Evolutionary conservation across 2,888 invertebrate genomes (phyloP).

Genomic region (Bombyx huttoni): DNA sequence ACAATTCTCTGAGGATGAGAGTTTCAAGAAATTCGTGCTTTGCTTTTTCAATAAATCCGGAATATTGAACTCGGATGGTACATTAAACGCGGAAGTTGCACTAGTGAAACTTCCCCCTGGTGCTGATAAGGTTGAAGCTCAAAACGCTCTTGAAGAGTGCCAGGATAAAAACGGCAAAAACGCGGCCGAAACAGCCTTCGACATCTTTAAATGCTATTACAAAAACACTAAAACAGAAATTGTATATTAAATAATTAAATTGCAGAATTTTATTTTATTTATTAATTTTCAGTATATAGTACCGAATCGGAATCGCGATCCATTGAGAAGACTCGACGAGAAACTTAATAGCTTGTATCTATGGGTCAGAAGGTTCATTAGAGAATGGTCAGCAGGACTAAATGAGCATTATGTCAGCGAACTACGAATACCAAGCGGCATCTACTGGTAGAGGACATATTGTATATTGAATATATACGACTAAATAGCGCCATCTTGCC

Average conservation of each 20-base stretch:
- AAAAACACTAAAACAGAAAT: slow-evolving; percentile 42
- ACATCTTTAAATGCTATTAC: slow-evolving; percentile 58
- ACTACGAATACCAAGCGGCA: no score
- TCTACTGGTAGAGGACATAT: no score
- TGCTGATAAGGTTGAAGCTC: slow-evolving; percentile 38
- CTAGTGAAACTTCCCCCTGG: slow-evolving; percentile 46
- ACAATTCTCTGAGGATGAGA: background rate
- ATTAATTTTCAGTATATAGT: no score
- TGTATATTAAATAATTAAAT: slow-evolving; percentile 7
- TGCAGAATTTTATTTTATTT: no score
- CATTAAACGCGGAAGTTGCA: slow-evolving; percentile 51
- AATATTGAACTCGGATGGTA: slow-evolving; percentile 29
- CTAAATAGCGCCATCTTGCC: no score
- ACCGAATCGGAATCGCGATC: no score
- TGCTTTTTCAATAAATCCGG: background rate
- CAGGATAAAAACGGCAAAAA: slow-evolving; percentile 44
- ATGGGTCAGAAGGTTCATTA: no score
- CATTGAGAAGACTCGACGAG: no score
- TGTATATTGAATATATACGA: no score
- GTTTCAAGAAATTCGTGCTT: background rate
- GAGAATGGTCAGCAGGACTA: no score
- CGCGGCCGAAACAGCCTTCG: slow-evolving; percentile 44
- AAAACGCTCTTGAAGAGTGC: slow-evolving; percentile 47
- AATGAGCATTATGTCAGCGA: no score
- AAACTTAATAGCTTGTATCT: no score